Conservation (phyloP, 2,888 invertebrate genomes). For the Acronicta alni region DNA sequence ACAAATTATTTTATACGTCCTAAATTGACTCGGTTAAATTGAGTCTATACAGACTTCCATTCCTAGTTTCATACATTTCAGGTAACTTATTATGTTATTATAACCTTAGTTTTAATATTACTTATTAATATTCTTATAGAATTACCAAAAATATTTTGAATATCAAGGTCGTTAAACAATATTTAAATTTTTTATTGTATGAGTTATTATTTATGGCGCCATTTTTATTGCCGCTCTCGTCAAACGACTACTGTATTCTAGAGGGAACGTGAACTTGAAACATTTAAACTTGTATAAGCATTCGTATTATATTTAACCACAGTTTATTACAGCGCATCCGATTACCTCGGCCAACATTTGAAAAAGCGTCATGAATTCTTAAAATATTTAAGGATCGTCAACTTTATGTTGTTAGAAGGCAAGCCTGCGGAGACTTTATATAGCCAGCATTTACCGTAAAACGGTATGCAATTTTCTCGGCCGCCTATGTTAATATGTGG, state of each 20-base stretch:
- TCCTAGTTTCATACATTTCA: too few species aligned
- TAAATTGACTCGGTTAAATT: too few species aligned
- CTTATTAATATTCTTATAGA: too few species aligned
- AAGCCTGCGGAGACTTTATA: slow-evolving; percentile 29
- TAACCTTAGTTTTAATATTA: too few species aligned
- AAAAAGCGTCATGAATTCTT: slow-evolving; percentile 8
- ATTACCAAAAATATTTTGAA: neutral
- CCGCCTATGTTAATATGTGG: slow-evolving; percentile 45
- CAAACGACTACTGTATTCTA: neutral
- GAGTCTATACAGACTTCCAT: too few species aligned
- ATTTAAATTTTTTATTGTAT: neutral
- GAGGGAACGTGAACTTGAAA: slow-evolving; percentile 16
- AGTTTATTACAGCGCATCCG: slow-evolving; percentile 24
- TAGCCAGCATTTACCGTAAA: slow-evolving; percentile 41
- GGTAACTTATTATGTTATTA: too few species aligned
- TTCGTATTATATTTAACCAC: slow-evolving; percentile 10
- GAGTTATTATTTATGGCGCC: neutral
- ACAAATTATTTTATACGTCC: too few species aligned
- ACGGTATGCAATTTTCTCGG: slow-evolving; percentile 40
- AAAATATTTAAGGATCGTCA: slow-evolving; percentile 28
- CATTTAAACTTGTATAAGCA: slow-evolving; percentile 6
- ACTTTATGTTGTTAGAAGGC: slow-evolving; percentile 31
- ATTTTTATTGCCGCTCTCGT: slow-evolving; percentile 1
- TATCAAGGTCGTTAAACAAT: neutral
- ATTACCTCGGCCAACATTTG: slow-evolving; percentile 29